phyloP scores from a whole-genome alignment of 2,888 invertebrate genomes.

The Lasioglossum leucozonium region DNA sequence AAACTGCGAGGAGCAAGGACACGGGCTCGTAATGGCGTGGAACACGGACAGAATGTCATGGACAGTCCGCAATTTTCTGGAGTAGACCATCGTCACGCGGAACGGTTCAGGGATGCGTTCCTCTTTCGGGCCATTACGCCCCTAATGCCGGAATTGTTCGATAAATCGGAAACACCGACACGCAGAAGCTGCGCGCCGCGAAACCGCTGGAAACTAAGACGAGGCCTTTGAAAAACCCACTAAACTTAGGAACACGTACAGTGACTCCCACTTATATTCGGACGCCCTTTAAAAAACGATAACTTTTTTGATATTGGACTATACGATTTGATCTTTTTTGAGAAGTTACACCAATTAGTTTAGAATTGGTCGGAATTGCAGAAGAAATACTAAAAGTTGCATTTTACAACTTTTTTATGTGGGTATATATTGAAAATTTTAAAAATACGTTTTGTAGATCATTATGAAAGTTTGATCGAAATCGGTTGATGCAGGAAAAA shows the following conservation, averaged over 20 bases:
- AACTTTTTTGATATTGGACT: too few species aligned
- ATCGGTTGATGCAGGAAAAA: too few species aligned
- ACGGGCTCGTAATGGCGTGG: not conserved
- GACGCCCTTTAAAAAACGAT: too few species aligned
- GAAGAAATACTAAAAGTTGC: too few species aligned
- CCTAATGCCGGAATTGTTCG: constrained; percentile 13
- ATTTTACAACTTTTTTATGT: too few species aligned
- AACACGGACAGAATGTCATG: constrained; percentile 22
- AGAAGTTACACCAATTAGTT: too few species aligned
- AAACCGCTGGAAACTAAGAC: not conserved
- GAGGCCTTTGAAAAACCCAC: not conserved
- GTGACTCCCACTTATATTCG: too few species aligned
- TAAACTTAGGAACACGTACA: not conserved
- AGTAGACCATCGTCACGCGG: not conserved
- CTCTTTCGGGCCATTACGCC: constrained; percentile 9
- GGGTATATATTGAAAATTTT: too few species aligned
- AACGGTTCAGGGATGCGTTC: constrained; percentile 12
- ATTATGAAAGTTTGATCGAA: too few species aligned
- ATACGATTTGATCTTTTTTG: too few species aligned
- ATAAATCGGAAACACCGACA: constrained; percentile 20
- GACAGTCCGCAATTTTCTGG: constrained; percentile 21
- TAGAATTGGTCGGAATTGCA: too few species aligned
- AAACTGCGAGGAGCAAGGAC: not conserved
- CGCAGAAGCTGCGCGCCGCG: not conserved
- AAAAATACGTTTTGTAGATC: too few species aligned